Conservation (phyloP, 2,797 vertebrate species). For the Tragopan temminckii region DNA sequence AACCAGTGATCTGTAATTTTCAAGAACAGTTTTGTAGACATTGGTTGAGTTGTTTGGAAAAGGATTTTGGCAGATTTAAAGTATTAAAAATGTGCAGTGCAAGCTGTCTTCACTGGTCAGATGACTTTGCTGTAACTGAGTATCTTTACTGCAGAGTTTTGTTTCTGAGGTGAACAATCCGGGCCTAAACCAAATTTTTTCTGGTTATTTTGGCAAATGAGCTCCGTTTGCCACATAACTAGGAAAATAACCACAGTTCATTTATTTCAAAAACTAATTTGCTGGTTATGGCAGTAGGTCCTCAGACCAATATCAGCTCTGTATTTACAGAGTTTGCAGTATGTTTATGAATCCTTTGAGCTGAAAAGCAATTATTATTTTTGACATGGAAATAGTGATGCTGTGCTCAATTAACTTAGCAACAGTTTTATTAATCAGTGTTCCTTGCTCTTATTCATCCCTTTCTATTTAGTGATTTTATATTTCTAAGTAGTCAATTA, state of each 20-base stretch:
- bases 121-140: not conserved
- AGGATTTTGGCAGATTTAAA: not conserved
- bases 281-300: not conserved
- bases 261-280: not conserved
- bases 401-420: not conserved
- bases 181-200: not conserved
- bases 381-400: not conserved
- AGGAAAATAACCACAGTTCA: not conserved
- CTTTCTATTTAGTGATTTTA: conserved; percentile 33
- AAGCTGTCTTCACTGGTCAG: not conserved
- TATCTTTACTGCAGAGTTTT: not conserved
- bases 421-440: not conserved
- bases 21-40: not conserved
- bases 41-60: not conserved
- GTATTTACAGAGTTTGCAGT: not conserved
- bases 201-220: not conserved
- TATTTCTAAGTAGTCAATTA: conserved; percentile 29
- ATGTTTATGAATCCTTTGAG: not conserved
- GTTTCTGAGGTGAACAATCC: not conserved
- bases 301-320: not conserved
- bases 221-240: not conserved
- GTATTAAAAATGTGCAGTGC: not conserved
- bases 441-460: not conserved
- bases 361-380: not conserved
- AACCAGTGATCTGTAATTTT: not conserved